Evolutionary conservation across 1,140 invertebrate genomes (phyloP).

Genomic region (Magallana angulata): DNA sequence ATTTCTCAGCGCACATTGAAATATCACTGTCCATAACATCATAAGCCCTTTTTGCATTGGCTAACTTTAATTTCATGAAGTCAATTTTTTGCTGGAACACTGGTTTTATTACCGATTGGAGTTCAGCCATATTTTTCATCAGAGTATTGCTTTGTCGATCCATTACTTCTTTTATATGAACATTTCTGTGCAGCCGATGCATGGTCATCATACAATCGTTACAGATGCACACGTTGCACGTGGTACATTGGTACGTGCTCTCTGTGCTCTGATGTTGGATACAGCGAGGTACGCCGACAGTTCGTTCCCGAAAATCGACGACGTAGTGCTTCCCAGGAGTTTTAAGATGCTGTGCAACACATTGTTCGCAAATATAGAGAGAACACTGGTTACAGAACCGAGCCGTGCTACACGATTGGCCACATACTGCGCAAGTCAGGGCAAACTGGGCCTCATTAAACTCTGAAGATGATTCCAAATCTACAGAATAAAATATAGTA

Average conservation of each 20-base stretch:
- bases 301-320: not conserved
- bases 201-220: not conserved
- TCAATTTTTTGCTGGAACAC: slow-evolving; percentile 1
- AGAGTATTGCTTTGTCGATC: not conserved
- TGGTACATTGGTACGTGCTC: not conserved
- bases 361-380: not conserved
- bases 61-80: not conserved
- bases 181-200: not conserved
- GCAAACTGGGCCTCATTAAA: not conserved
- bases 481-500: not conserved
- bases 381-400: not conserved
- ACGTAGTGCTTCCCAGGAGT: not conserved
- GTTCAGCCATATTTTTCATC: not conserved
- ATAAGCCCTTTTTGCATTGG: not conserved
- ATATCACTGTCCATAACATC: slow-evolving; percentile 2
- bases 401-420: not conserved
- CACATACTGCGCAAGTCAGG: not conserved
- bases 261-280: not conserved
- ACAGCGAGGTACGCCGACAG: not conserved
- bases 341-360: not conserved
- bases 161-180: not conserved
- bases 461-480: not conserved
- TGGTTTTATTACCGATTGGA: slow-evolving; percentile 3
- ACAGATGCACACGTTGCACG: not conserved
- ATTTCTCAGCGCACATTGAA: not conserved